These are phyloP conservation scores for Myiotriccus ornatus DNA, from an alignment of 2,797 vertebrate genomes.

Conservation along the genomic window DNA sequence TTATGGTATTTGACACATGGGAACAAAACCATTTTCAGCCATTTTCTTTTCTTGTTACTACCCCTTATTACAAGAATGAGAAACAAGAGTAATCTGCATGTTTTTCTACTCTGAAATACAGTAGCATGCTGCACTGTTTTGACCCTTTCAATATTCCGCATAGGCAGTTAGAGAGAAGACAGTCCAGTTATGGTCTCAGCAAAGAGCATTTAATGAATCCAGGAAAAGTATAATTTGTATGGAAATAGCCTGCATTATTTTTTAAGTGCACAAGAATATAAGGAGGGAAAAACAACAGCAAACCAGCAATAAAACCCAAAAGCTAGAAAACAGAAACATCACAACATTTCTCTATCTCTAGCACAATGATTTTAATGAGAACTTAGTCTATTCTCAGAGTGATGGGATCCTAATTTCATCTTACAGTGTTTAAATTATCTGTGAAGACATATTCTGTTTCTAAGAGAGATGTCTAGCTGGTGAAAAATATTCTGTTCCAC, in stretches of 20 bases:
- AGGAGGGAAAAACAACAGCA: not conserved
- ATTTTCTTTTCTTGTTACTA: constrained; percentile 52
- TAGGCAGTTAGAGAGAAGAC: constrained; percentile 51
- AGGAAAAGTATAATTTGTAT: constrained; percentile 70
- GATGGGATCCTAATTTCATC: not conserved
- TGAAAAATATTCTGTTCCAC: not conserved
- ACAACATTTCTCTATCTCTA: constrained; percentile 7
- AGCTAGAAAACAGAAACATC: not conserved
- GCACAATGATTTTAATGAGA: constrained; percentile 32
- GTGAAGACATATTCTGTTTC: not conserved
- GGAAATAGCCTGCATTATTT: constrained; percentile 58
- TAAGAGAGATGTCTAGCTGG: not conserved
- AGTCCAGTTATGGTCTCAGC: constrained; percentile 37
- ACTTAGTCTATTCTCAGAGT: not conserved
- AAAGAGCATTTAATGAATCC: constrained; percentile 72
- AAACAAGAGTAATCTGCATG: constrained; percentile 48
- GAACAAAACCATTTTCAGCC: constrained; percentile 43
- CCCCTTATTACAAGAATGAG: constrained; percentile 42
- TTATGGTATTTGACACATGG: constrained; percentile 50
- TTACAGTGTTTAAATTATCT: not conserved
- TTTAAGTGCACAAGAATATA: constrained; percentile 27
- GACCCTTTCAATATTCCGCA: constrained; percentile 66
- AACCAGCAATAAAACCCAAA: not conserved
- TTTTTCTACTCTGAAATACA: constrained; percentile 53
- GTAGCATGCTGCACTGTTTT: constrained; percentile 34